These are phyloP conservation scores for Palythoa grandis DNA, from an alignment of 92 coral and sea anemone genomes.

Conservation along the genomic window DNA sequence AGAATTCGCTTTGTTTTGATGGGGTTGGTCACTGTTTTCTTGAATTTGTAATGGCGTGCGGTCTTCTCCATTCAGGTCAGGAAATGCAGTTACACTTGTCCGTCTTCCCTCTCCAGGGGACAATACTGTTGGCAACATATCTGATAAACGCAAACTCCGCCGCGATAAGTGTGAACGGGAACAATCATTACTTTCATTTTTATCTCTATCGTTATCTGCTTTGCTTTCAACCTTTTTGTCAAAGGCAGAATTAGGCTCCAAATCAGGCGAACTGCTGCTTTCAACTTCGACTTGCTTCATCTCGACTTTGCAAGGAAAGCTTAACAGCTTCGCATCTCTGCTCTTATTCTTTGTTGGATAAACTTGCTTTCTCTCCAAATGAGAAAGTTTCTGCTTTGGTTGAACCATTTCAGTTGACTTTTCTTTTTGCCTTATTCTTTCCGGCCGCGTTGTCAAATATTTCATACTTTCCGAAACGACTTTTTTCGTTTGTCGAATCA, in stretches of 20 bases:
- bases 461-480: slow-evolving; percentile 2
- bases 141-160: background rate
- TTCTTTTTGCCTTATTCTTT: background rate
- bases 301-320: background rate
- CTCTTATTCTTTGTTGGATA: background rate
- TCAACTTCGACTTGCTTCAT: background rate
- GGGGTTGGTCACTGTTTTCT: background rate
- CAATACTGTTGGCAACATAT: background rate
- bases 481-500: background rate
- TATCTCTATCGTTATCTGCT: background rate
- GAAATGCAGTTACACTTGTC: no score
- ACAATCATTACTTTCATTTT: background rate
- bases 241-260: background rate
- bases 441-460: background rate
- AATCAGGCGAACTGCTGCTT: background rate
- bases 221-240: background rate
- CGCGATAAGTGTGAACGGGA: no score
- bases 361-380: background rate
- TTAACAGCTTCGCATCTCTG: no score
- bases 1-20: background rate
- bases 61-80: no score
- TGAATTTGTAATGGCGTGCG: background rate
- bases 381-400: background rate
- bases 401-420: background rate
- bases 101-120: no score